phyloP scores from a whole-genome alignment of 2,113 vertebrate genomes.

The Phalacrocorax brasilianus region DNA sequence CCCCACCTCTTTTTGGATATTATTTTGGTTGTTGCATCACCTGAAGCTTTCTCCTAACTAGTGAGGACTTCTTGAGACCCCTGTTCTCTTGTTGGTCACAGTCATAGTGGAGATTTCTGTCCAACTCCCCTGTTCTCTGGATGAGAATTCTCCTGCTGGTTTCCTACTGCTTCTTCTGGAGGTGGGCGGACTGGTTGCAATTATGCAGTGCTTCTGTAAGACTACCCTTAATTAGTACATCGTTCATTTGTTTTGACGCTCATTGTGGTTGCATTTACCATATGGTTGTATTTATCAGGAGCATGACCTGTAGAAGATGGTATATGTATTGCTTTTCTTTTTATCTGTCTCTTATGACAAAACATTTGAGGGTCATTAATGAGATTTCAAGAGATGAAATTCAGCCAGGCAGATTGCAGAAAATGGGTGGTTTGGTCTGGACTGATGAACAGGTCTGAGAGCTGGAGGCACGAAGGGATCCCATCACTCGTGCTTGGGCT shows the following conservation, averaged over 20 bases:
- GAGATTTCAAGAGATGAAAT: background rate
- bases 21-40: accelerated
- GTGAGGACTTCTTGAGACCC: background rate
- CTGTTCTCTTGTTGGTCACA: background rate
- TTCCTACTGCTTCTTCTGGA: background rate
- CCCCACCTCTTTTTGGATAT: background rate
- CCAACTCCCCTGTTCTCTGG: background rate
- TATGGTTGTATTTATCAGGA: background rate
- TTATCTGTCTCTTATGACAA: background rate
- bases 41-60: background rate
- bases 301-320: background rate
- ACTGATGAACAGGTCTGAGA: background rate
- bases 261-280: background rate
- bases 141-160: background rate
- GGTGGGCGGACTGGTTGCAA: background rate
- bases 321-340: background rate
- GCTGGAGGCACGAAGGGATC: background rate
- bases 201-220: background rate
- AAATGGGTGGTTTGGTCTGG: background rate
- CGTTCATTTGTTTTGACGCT: background rate
- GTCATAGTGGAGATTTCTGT: background rate
- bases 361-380: background rate
- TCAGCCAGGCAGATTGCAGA: background rate
- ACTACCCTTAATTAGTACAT: background rate
- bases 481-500: background rate